Evolutionary conservation across 1,140 invertebrate species (phyloP), one percentile per base, ranked within the genome.

Genomic region (Euglossa dilemma): DNA sequence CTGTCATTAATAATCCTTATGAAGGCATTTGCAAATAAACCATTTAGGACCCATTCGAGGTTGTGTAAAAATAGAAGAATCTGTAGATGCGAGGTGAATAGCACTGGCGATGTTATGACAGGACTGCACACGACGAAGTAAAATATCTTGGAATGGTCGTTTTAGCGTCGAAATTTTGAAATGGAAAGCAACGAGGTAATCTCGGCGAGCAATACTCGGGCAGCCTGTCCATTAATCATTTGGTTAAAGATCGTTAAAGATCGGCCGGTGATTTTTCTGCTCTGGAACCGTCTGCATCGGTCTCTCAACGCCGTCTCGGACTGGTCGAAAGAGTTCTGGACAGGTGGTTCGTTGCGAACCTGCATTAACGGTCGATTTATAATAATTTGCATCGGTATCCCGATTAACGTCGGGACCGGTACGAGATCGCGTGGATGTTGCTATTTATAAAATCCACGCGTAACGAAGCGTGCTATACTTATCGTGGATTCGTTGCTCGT

Each of bases 381-480:
- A 86, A 86, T 87, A 86, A 87, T 83, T 83, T 83, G 84, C 85
- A 69, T 54, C 59, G 50, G 80, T 57, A 74, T 63, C 72, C 45
- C 72, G 76, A 81, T 79, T 59, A 75, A 28, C 54, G 71, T 28
- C 7, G n/a, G 36, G 20, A 61, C 70, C 85, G 81, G 28, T 69
- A 59, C 64, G 75, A 85, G 16, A 85, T 85, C 85, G 79, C 83
- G 84, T 76, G 71, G 28, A 78, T 75, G 67, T 73, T 54, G 67
- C 83, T 87, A 82, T 87, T 85, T 85, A 87, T 82, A 82, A 85
- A 63, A 87, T 82, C 79, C 23, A 64, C 56, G 57, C 52, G 45
- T 84, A 77, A 76, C 83, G 79, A 59, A 59, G 25, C 36, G 73
- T 63, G 84, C 52, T 85, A 50, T 61, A 74, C 70, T 54, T 56